Base-by-base conservation (phyloP, 30 jellyfish, hydroid and myxozoan species). In the Pelagia noctiluca region DNA sequence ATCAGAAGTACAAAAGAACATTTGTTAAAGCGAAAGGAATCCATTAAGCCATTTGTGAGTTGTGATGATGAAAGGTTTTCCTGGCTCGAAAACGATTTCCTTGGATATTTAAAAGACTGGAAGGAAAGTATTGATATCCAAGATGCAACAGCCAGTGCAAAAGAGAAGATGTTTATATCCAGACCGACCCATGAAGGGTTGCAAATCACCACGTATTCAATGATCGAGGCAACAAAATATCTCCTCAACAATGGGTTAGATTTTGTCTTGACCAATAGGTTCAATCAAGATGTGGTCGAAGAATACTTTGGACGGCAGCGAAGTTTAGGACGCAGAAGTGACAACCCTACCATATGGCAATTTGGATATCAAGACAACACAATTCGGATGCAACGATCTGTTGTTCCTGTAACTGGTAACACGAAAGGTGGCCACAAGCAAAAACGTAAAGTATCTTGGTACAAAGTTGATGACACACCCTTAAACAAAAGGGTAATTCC, bases 251-350 rank as follows among this genome's bases (percentile, higher is more conserved):
- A 36, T 30, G 88, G 90, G 29, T 32, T 47, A 42, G 42, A 61
- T 23, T 81, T 35, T 65, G 91, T 81, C 25, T 81, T 81, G 80
- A 81, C 78, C 25, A 77, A 66, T 26, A 61, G 91, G 28, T 81
- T 81, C 57, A 64, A 67, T 52, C 91, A 81, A 64, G 91, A 81
- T n/a, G n/a, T n/a, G n/a, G n/a, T n/a, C n/a, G n/a, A n/a, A n/a
- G n/a, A n/a, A n/a, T n/a, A n/a, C n/a, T 81, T 81, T 30, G 88
- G 88, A 25, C 63, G 49, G 67, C 91, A 67, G 50, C 21, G 86
- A 30, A 67, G 87, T 65, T 10, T 81, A 34, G 88, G 91, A 28
- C 29, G 78, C 25, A 71, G 88, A 67, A 48, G 76, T 67, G 91
- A 81, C 50, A 63, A 79, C 86, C 90, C 87, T 38, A 67, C 87